A percentile compares a stretch with the other conserved stretches of the same genome.
Conservation (phyloP, 2,113 vertebrate species). For the Labrus mixtus region DNA sequence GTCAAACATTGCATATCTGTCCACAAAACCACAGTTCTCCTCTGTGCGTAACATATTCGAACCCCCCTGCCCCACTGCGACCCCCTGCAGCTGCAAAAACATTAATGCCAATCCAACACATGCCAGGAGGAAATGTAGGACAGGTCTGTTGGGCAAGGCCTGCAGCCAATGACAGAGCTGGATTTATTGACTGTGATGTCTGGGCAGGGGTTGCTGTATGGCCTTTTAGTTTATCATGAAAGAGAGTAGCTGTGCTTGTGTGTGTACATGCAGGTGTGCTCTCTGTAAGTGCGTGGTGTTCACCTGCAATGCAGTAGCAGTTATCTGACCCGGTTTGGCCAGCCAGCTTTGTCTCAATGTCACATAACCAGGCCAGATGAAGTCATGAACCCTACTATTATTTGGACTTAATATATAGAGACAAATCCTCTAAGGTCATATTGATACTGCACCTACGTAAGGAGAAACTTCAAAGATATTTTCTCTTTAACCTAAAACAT, state of each 20-base stretch:
- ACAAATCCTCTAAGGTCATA: no score
- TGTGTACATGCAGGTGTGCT: not conserved
- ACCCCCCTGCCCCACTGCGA: not conserved
- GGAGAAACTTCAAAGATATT: no score
- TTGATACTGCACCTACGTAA: no score
- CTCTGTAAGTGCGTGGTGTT: conserved; percentile 4
- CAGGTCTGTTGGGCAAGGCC: conserved; percentile 54
- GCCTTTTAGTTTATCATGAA: conserved; percentile 31
- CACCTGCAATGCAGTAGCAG: conserved; percentile 67
- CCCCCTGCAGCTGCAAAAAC: conserved; percentile 5
- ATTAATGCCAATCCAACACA: conserved; percentile 48
- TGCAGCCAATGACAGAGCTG: conserved; percentile 61
- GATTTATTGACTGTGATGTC: conserved; percentile 40
- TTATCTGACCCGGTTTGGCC: conserved; percentile 50
- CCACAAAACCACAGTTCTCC: not conserved
- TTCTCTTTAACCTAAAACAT: no score
- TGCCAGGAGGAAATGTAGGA: conserved; percentile 60
- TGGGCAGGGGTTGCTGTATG: conserved; percentile 47
- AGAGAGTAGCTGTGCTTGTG: conserved; percentile 4
- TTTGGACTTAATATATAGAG: no score
- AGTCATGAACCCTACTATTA: not conserved
- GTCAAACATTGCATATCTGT: not conserved
- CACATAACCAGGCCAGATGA: conserved; percentile 45
- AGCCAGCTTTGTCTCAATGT: conserved; percentile 42
- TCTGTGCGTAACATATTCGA: not conserved